A percentile compares a stretch with the other conserved stretches of the same genome.
phyloP scores from a whole-genome alignment of 2,113 vertebrate genomes.

The Semnornis frantzii region DNA sequence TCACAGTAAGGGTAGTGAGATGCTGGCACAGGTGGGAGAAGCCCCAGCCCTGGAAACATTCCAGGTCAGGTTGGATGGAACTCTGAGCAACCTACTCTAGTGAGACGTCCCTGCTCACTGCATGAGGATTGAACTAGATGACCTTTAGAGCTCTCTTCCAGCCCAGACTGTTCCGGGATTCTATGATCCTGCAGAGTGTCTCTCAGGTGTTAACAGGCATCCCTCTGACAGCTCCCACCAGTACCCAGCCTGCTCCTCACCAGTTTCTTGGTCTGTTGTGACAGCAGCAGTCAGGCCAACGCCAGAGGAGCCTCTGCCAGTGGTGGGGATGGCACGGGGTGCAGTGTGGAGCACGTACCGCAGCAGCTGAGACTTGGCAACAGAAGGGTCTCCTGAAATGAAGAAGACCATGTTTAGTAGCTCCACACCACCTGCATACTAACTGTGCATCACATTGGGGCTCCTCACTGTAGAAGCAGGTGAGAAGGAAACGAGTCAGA shows the following conservation, averaged over 20 bases:
- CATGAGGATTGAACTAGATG: background rate
- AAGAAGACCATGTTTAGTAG: background rate
- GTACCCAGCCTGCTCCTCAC: slow-evolving; percentile 62
- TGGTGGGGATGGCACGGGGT: slow-evolving; percentile 92
- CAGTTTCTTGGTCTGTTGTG: slow-evolving; percentile 95
- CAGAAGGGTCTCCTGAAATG: slow-evolving; percentile 90
- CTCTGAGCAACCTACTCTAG: background rate
- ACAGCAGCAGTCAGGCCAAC: slow-evolving; percentile 95
- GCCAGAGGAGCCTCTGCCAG: slow-evolving; percentile 94
- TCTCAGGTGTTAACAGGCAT: background rate
- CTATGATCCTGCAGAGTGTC: background rate
- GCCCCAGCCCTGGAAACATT: background rate
- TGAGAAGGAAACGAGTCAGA: background rate
- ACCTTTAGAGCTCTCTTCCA: background rate
- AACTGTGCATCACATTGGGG: background rate
- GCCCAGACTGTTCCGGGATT: background rate
- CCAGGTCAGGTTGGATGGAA: background rate
- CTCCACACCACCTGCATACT: too few relatives aligned
- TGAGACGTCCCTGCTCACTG: background rate
- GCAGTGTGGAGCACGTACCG: slow-evolving; percentile 92
- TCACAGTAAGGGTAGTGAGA: background rate
- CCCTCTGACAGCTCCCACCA: background rate
- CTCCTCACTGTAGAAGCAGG: background rate
- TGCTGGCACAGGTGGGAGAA: background rate
- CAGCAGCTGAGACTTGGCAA: slow-evolving; percentile 96